Evolutionary conservation across 2,113 vertebrate species (phyloP), one percentile per base, ranked within the genome.

Genomic region (Noctilio leporinus): DNA sequence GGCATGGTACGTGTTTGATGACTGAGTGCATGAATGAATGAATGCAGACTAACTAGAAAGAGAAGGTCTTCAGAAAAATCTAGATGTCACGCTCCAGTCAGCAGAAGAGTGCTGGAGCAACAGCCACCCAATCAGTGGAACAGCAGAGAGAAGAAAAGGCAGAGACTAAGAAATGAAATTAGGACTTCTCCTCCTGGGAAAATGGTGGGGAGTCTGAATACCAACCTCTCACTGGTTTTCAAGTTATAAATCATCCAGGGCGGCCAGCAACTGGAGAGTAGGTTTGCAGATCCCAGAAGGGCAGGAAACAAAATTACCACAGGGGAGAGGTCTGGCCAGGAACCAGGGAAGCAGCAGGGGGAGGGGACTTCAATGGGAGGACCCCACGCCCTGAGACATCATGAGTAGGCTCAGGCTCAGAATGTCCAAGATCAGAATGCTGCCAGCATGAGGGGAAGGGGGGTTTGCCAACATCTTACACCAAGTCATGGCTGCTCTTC

Each of bases 11-110:
- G 26, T 16, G 62, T 72, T 43, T 47, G 75, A 67, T 82, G 81
- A 70, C 1, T 12, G 7, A 65, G 16, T 84, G 82, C 19, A 14
- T 73, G 22, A 35, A 40, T n/a, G 33, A 53, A 30, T 59, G 35
- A 26, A 80, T n/a, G 15, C 4, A 49, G 76, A 80, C 7, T 65
- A 73, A 51, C 3, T 94, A 49, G 57, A 88, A 33, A 73, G 55
- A 9, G 49, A 86, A 90, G 9, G n/a, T 76, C 92, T 89, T 72
- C 10, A 1, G 62, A 76, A 91, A 95, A 85, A 24, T 22, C 59
- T 77, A 51, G 16, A 89, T 73, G 11, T 86, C 75, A 62, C 6
- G 3, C 3, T 78, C 26, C 20, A 11, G 40, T 57, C 64, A 57
- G 43, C 20, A 59, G 62, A 38, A 94, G 86, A 89, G n/a, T 4